Base-by-base conservation (phyloP, 2,113 vertebrate species). In the Sceloporus tristichus region DNA sequence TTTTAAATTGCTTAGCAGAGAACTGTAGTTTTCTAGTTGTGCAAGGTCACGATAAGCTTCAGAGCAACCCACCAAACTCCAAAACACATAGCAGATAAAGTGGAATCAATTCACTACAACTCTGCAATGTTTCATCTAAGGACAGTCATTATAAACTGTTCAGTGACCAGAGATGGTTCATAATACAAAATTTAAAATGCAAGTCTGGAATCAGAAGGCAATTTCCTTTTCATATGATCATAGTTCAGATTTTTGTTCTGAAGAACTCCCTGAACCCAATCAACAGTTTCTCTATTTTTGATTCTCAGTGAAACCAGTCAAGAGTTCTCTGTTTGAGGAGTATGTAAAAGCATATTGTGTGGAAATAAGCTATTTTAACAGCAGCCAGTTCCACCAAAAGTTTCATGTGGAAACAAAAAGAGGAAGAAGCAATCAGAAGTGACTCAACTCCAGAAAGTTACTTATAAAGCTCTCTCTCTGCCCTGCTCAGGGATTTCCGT, bases 361-460 rank as follows among this genome's bases (percentile, higher is more conserved):
- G 89, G 92, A 76, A 94, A 92, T 85, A 29, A 86, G 82, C 56
- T 93, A 89, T 94, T 96, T 95, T 95, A 96, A 91, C 91, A 88
- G 90, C 34, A 75, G 68, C 21, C 48, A 77, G 95, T 97, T 97
- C 94, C 95, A 94, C 89, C 94, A 93, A n/a, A 38, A 92, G 82
- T 96, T 97, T 97, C 95, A 89, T 92, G 92, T 96, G 92, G 38
- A 65, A 91, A 59, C 59, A 93, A 97, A 95, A 96, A 96, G 96
- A 95, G 96, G 96, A 97, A 97, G 97, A 95, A 94, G 76, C 80
- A 87, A 77, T 86, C 94, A 92, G 92, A 79, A 2, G 2, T 88
- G 92, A 78, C 92, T 93, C 84, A 38, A 78, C 93, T 94, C 91
- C 92, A 92, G 79, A 79, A 92, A 92, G 94, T 80, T 89, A 83